A percentile compares a stretch with the other conserved stretches of the same genome.
Conservation (phyloP, 1,140 invertebrate genomes). For the Diabrotica virgifera region DNA sequence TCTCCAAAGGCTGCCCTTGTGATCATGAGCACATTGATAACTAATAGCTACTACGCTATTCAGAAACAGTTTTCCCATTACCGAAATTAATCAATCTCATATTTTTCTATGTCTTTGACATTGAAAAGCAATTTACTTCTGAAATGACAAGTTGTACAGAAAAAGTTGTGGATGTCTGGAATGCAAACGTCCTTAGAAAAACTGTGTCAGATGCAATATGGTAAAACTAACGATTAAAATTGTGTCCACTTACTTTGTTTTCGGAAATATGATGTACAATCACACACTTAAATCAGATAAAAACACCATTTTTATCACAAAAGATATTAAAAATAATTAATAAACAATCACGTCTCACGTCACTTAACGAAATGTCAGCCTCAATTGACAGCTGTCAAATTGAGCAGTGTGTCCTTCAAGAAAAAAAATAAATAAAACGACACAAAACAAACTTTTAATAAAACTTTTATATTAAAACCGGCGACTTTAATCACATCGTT, state of each 20-base stretch:
- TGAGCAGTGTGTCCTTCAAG: neutral
- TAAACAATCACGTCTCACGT: slow-evolving; percentile 21
- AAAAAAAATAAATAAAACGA: neutral
- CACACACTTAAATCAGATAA: slow-evolving; percentile 6
- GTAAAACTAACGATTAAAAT: neutral
- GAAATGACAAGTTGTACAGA: neutral
- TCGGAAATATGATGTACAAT: neutral
- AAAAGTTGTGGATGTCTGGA: slow-evolving; percentile 1
- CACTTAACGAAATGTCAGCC: slow-evolving; percentile 6
- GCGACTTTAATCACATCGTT: too few species aligned
- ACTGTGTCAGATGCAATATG: slow-evolving; percentile 4
- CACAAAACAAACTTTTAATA: neutral
- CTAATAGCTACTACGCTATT: neutral
- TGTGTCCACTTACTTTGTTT: slow-evolving; percentile 3
- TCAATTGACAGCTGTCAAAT: neutral
- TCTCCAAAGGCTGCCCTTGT: neutral
- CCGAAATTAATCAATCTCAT: neutral
- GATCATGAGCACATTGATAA: neutral
- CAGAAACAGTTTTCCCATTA: neutral
- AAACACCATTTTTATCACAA: slow-evolving; percentile 18
- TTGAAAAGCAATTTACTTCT: slow-evolving; percentile 3
- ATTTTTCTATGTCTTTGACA: neutral
- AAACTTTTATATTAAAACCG: too few species aligned
- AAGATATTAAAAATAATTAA: slow-evolving; percentile 19
- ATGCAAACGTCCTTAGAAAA: slow-evolving; percentile 13